Evolutionary conservation across 2,888 invertebrate genomes (phyloP).

Genomic region (Pantelozetes paolii): DNA sequence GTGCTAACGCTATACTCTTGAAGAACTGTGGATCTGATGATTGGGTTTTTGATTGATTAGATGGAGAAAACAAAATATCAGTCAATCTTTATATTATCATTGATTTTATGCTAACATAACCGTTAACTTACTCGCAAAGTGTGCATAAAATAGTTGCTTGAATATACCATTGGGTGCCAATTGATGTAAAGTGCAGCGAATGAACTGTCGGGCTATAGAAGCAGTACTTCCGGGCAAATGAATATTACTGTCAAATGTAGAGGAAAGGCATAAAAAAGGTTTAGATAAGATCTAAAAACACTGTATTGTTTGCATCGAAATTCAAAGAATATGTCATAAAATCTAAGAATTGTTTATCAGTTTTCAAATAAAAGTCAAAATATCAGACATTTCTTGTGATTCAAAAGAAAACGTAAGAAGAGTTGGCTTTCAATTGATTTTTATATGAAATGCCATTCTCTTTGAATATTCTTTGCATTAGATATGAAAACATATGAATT

Average conservation of each 20-base stretch:
- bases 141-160: slow-evolving; percentile 86
- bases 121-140: slow-evolving; percentile 66
- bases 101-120: slow-evolving; percentile 9
- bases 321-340: not conserved
- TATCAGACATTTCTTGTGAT: slow-evolving; percentile 16
- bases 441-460: too few relatives aligned
- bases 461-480: too few relatives aligned
- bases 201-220: slow-evolving; percentile 93
- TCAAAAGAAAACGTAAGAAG: too few relatives aligned
- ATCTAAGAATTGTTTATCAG: not conserved
- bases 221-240: slow-evolving; percentile 90
- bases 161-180: slow-evolving; percentile 95
- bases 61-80: slow-evolving; percentile 21
- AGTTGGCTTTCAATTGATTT: too few relatives aligned
- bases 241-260: slow-evolving; percentile 57
- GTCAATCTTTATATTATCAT: slow-evolving; percentile 5
- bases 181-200: slow-evolving; percentile 92
- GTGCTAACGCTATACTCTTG: slow-evolving; percentile 84
- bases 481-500: too few relatives aligned
- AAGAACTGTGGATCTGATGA: slow-evolving; percentile 69
- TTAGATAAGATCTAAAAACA: not conserved
- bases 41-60: slow-evolving; percentile 36
- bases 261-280: slow-evolving; percentile 19
- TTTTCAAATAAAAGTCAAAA: slow-evolving; percentile 4
- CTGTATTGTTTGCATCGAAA: not conserved